Percentiles rank a stretch among this genome's conserved stretches.
These are phyloP conservation scores for Brachyistius frenatus DNA, from an alignment of 2,113 vertebrate species.

Conservation along the genomic window DNA sequence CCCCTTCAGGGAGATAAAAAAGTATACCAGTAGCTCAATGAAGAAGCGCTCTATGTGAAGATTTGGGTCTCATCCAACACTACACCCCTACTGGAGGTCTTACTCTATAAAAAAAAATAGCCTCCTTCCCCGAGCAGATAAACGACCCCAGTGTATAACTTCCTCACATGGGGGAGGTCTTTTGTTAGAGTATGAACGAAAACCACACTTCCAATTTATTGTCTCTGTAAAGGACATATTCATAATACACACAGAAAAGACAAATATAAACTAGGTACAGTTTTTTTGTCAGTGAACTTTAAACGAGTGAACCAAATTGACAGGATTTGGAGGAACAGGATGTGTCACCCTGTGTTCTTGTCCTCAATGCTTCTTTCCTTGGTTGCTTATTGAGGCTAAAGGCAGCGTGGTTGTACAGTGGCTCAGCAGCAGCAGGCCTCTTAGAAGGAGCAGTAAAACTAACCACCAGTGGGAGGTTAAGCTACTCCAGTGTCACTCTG, in stretches of 20 bases:
- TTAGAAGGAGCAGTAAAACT: constrained; percentile 68
- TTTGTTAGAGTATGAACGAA: constrained; percentile 2
- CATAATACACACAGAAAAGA: not conserved
- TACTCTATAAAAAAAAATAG: constrained; percentile 38
- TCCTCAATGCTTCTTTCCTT: constrained; percentile 59
- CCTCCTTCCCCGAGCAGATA: constrained; percentile 13
- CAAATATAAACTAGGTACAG: constrained; percentile 11
- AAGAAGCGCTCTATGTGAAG: constrained; percentile 31
- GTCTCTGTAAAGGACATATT: not conserved
- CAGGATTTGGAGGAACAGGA: constrained; percentile 47
- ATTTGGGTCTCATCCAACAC: constrained; percentile 46
- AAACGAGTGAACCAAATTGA: constrained; percentile 28
- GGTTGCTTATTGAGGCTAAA: constrained; percentile 64
- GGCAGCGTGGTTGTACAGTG: constrained; percentile 46
- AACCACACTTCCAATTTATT: not conserved
- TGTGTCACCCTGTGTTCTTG: constrained; percentile 63
- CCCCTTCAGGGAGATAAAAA: constrained; percentile 36
- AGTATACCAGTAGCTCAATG: constrained; percentile 17
- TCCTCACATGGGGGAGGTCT: constrained; percentile 2
- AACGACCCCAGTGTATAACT: not conserved
- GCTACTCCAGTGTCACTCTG: constrained; percentile 71
- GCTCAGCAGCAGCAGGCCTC: constrained; percentile 60
- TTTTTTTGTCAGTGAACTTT: constrained; percentile 30
- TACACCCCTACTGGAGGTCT: constrained; percentile 8
- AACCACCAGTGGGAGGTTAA: constrained; percentile 74